Evolutionary conservation across 2,113 vertebrate genomes (phyloP).

Genomic region (Blennius ocellaris): DNA sequence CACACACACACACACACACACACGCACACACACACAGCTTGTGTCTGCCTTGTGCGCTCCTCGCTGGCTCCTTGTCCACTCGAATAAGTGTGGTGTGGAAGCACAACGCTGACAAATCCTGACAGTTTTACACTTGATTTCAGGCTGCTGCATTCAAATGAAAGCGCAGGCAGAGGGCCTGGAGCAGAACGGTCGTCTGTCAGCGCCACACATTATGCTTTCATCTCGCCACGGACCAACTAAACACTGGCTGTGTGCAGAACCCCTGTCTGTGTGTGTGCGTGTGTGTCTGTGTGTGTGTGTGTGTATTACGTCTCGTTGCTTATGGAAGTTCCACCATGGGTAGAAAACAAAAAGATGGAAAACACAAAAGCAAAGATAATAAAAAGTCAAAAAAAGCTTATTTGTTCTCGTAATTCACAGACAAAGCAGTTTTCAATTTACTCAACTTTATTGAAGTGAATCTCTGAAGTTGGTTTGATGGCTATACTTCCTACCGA

Average conservation of each 20-base stretch:
- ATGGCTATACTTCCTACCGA: no score
- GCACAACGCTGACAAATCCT: slow-evolving; percentile 67
- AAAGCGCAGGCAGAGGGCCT: slow-evolving; percentile 52
- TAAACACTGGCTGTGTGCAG: slow-evolving; percentile 11
- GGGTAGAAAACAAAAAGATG: neutral
- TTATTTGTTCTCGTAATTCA: neutral
- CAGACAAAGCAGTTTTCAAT: no score
- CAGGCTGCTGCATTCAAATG: slow-evolving; percentile 67
- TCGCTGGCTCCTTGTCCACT: slow-evolving; percentile 69
- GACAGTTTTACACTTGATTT: slow-evolving; percentile 78
- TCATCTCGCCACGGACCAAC: slow-evolving; percentile 30
- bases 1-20: slow-evolving; percentile 14
- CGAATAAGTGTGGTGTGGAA: slow-evolving; percentile 56
- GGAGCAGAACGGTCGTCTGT: slow-evolving; percentile 40
- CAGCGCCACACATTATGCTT: slow-evolving; percentile 21
- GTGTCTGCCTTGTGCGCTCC: slow-evolving; percentile 51
- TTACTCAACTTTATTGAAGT: no score
- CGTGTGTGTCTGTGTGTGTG: no score
- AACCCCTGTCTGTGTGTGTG: slow-evolving; percentile 8
- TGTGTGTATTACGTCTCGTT: neutral
- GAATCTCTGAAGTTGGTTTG: no score
- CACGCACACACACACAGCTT: slow-evolving; percentile 16
- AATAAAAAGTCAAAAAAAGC: slow-evolving; percentile 15
- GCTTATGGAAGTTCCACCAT: slow-evolving; percentile 24
- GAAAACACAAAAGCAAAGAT: slow-evolving; percentile 1